Percentiles rank a stretch among this genome's conserved stretches.
phyloP scores from a whole-genome alignment of 2,888 invertebrate genomes.

The Dolichomitus sp. region DNA sequence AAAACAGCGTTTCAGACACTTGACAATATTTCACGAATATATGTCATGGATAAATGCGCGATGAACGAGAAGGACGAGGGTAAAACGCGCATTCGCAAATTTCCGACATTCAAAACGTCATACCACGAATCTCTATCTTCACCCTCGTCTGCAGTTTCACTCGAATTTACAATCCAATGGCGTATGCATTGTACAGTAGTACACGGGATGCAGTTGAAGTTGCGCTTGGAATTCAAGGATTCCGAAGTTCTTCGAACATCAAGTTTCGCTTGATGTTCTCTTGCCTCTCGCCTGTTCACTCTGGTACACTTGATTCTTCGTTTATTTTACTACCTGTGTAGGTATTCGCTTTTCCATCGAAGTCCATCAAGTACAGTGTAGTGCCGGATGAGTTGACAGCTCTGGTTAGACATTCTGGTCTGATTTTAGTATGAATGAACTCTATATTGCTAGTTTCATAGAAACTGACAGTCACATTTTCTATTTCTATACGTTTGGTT shows the following conservation, averaged over 20 bases:
- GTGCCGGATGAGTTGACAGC: not conserved
- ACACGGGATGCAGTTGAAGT: conserved; percentile 5
- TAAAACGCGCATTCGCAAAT: conserved; percentile 14
- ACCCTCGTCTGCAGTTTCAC: not conserved
- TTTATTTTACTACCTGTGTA: not conserved
- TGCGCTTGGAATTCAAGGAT: conserved; percentile 23
- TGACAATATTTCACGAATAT: conserved; percentile 43
- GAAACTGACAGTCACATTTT: not conserved
- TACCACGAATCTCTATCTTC: conserved; percentile 28
- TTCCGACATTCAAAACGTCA: conserved; percentile 38
- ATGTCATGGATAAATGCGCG: conserved; percentile 22
- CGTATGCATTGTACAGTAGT: not conserved
- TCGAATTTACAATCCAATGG: conserved; percentile 6
- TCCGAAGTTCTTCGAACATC: conserved; percentile 32
- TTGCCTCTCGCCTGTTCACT: not conserved
- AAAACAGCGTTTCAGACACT: conserved; percentile 11
- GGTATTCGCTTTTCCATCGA: not conserved
- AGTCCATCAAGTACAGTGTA: not conserved
- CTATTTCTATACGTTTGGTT: not conserved
- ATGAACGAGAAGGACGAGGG: not conserved
- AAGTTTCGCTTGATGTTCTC: conserved; percentile 12
- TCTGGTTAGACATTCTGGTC: not conserved
- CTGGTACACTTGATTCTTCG: not conserved
- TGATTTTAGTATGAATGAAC: not conserved
- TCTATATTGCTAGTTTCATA: not conserved